Base-by-base conservation (phyloP, 2,113 vertebrate species). In the Poecile atricapillus region DNA sequence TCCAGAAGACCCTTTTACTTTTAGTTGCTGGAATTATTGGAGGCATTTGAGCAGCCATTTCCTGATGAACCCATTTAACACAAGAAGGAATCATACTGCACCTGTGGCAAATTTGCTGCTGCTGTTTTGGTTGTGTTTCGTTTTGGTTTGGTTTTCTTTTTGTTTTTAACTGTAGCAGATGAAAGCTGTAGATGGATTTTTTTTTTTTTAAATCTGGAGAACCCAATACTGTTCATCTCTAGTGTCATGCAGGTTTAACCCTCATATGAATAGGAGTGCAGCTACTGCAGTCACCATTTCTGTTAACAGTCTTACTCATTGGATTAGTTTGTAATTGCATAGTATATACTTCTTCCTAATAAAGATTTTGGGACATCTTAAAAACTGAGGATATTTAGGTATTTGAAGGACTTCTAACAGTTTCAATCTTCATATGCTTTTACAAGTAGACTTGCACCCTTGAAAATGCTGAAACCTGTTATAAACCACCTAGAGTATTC, bases 211-310 rank as follows among this genome's bases (percentile, higher is more conserved):
- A 80, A n/a, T 65, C 60, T 71, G 13, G 41, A 76, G 7, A 41
- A 59, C 10, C 49, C 53, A 62, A 24, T 5, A 3, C 47, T 58
- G 14, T 43, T 14, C 7, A 80, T 12, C 7, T 87, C 25, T 80
- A 46, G 10, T 59, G 8, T 55, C 24, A n/a, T 13, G 24, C 64
- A 47, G 10, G 19, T 53, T 87, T 68, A 89, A 37, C 1, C 1
- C 10, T 84, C 0, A 0, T 17, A 30, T 22, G 27, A 71, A 5
- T 41, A 10, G 28, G 17, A 64, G 3, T 10, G 7, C 11, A 87
- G 55, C 44, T 43, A 78, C 19, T 17, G 13, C 13, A 47, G 33
- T 14, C 27, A n/a, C 65, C 0, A 0, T 63, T 83, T 60, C 37
- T 49, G 41, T 39, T 71, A 60, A 47, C 21, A 77, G 6, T 52